phyloP scores from a whole-genome alignment of 2,888 invertebrate species.

The Cephonodes hylas region DNA sequence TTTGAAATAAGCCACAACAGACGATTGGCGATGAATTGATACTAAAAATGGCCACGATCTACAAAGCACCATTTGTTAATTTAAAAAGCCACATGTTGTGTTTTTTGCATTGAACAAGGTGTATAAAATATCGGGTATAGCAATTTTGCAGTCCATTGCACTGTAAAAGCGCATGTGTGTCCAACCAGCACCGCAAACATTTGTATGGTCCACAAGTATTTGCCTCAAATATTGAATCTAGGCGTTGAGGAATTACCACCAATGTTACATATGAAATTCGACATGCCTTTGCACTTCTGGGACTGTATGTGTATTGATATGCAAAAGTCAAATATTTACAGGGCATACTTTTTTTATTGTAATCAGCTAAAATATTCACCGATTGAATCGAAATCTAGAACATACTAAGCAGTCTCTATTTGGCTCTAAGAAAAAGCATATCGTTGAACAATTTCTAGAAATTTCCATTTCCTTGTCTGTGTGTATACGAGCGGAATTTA shows the following conservation, averaged over 20 bases:
- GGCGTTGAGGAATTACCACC: constrained; percentile 1
- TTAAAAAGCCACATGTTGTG: too few relatives aligned
- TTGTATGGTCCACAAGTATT: constrained; percentile 5
- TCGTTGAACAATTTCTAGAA: neutral
- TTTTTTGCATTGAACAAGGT: neutral
- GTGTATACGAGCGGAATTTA: neutral
- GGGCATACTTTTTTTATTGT: neutral
- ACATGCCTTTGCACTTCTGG: too few relatives aligned
- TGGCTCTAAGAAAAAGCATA: too few relatives aligned
- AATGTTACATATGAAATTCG: neutral
- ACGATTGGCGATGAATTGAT: too few relatives aligned
- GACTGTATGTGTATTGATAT: neutral
- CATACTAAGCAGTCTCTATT: too few relatives aligned
- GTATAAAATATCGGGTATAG: neutral
- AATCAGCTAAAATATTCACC: too few relatives aligned
- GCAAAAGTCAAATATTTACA: neutral
- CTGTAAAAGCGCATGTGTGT: neutral
- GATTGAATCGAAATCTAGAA: too few relatives aligned
- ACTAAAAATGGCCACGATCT: too few relatives aligned
- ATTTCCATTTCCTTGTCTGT: neutral
- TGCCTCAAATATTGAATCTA: constrained; percentile 5
- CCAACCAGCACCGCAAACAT: constrained; percentile 4
- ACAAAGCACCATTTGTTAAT: too few relatives aligned
- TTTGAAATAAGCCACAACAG: too few relatives aligned
- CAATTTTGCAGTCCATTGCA: constrained; percentile 2